Evolutionary conservation across 2,888 invertebrate species (phyloP).

Genomic region (Abrostola tripartita): DNA sequence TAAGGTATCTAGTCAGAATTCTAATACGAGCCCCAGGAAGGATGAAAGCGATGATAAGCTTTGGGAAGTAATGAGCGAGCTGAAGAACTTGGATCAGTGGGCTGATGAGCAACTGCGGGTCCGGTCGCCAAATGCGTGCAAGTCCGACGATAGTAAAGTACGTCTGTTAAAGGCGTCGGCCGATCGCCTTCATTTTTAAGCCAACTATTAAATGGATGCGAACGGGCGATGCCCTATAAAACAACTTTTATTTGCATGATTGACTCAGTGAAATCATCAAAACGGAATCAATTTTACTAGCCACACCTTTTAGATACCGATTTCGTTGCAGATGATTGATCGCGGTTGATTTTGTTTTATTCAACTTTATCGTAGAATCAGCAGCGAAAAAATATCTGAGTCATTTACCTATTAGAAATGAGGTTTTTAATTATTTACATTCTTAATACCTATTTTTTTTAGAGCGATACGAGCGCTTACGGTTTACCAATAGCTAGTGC

Average conservation of each 20-base stretch:
- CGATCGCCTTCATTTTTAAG: slow-evolving; percentile 20
- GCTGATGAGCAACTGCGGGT: slow-evolving; percentile 79
- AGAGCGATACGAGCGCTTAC: slow-evolving; percentile 81
- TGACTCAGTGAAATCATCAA: slow-evolving; percentile 38
- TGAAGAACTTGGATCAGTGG: slow-evolving; percentile 81
- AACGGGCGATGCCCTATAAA: slow-evolving; percentile 1
- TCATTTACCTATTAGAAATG: slow-evolving; percentile 26
- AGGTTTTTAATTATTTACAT: slow-evolving; percentile 19
- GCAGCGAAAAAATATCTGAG: slow-evolving; percentile 2
- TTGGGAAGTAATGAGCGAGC: slow-evolving; percentile 82
- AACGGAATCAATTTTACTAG: slow-evolving; percentile 35
- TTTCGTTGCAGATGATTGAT: slow-evolving; percentile 26
- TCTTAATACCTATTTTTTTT: slow-evolving; percentile 38
- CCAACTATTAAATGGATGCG: background rate
- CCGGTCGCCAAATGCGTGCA: slow-evolving; percentile 69
- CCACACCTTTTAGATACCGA: slow-evolving; percentile 21
- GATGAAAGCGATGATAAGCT: slow-evolving; percentile 74
- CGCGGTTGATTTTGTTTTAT: slow-evolving; percentile 26
- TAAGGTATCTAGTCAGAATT: slow-evolving; percentile 67
- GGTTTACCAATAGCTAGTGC: slow-evolving; percentile 80
- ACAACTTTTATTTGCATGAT: slow-evolving; percentile 38
- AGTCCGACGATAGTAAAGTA: slow-evolving; percentile 82
- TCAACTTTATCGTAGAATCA: slow-evolving; percentile 12
- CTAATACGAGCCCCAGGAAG: slow-evolving; percentile 58
- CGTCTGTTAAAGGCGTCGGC: slow-evolving; percentile 41